These are phyloP conservation scores for Nymphalis polychloros DNA, from an alignment of 2,888 invertebrate genomes.

Conservation along the genomic window DNA sequence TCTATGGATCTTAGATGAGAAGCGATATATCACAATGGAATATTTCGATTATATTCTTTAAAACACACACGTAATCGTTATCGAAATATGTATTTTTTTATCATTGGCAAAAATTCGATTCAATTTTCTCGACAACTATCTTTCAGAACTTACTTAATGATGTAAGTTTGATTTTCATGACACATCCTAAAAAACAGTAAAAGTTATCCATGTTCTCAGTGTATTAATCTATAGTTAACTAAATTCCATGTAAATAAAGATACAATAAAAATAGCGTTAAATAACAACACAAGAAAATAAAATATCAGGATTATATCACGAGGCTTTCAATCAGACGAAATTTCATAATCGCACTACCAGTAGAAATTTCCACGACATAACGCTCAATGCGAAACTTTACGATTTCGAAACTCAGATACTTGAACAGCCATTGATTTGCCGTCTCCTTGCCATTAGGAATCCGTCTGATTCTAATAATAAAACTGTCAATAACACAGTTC, in stretches of 20 bases:
- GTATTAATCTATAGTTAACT: no score
- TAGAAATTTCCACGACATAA: conserved; percentile 15
- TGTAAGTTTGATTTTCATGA: no score
- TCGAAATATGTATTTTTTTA: no score
- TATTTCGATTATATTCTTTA: no score
- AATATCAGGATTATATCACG: not conserved
- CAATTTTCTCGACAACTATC: no score
- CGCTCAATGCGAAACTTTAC: conserved; percentile 5
- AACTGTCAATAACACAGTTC: not conserved
- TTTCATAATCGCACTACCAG: conserved; percentile 17
- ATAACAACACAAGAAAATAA: conserved; percentile 7
- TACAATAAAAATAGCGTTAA: not conserved
- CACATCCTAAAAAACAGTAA: no score
- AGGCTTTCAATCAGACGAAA: conserved; percentile 2
- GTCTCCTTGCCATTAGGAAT: conserved; percentile 10
- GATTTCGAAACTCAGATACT: conserved; percentile 10
- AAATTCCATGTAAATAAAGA: not conserved
- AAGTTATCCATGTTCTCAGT: no score
- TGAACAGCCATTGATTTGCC: conserved; percentile 8
- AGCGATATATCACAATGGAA: no score
- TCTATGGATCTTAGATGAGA: no score
- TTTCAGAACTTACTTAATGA: no score
- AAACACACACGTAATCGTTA: no score
- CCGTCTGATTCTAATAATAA: conserved; percentile 4
- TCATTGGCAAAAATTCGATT: no score